These are phyloP conservation scores for Osmoderma eremita DNA, from an alignment of 2,888 invertebrate species.

Conservation along the genomic window DNA sequence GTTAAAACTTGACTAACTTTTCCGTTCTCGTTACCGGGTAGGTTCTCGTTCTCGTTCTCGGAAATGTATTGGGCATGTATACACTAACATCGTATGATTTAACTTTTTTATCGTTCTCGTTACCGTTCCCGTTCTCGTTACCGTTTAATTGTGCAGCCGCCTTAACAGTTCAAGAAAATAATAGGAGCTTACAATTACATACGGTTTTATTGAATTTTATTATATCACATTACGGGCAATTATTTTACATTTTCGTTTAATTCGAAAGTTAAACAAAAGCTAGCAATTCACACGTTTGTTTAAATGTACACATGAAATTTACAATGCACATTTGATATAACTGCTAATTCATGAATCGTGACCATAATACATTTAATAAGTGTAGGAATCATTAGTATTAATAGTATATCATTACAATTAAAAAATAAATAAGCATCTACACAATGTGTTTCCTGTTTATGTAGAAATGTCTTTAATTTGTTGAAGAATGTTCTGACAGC, in stretches of 20 bases:
- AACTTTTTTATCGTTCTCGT: no score
- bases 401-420: constrained; percentile 21
- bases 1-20: no score
- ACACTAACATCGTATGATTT: no score
- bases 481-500: constrained; percentile 10
- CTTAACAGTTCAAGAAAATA: background rate
- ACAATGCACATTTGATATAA: background rate
- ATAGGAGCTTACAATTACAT: background rate
- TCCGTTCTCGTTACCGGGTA: no score
- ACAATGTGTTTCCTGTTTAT: constrained; percentile 9
- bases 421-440: constrained; percentile 35
- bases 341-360: constrained; percentile 17
- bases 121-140: no score
- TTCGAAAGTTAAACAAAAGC: constrained; percentile 5
- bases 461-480: constrained; percentile 20
- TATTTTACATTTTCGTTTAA: constrained; percentile 1
- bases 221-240: constrained; percentile 34
- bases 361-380: constrained; percentile 27
- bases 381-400: constrained; percentile 34
- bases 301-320: constrained; percentile 17
- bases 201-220: constrained; percentile 14
- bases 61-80: no score
- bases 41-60: no score
- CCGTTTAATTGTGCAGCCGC: background rate
- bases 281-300: constrained; percentile 10